Evolutionary conservation across 2,113 vertebrate genomes (phyloP).

Genomic region (chimpanzee (Pan troglodytes)): NHGRI_mPanTro3-v2.1_pri NC_072413.2:18930501-18931000

Average conservation of each 20-base stretch:
- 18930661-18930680: background rate
- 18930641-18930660: background rate
- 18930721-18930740: background rate
- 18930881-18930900: background rate
- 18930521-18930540: background rate
- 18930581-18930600: slow-evolving; percentile 7
- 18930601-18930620: slow-evolving; percentile 47
- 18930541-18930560: background rate
- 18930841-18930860: too few relatives aligned
- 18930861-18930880: too few relatives aligned
- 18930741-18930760: background rate
- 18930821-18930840: background rate
- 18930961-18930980: background rate
- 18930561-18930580: background rate
- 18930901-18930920: background rate
- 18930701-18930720: background rate
- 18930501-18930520: background rate
- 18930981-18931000: background rate
- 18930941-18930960: background rate
- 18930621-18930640: background rate
- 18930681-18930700: background rate
- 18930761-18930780: background rate
- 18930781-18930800: background rate
- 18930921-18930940: background rate
- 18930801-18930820: background rate